phyloP scores from a whole-genome alignment of 2,888 invertebrate species.

The Mesopsocus fuscifrons region DNA sequence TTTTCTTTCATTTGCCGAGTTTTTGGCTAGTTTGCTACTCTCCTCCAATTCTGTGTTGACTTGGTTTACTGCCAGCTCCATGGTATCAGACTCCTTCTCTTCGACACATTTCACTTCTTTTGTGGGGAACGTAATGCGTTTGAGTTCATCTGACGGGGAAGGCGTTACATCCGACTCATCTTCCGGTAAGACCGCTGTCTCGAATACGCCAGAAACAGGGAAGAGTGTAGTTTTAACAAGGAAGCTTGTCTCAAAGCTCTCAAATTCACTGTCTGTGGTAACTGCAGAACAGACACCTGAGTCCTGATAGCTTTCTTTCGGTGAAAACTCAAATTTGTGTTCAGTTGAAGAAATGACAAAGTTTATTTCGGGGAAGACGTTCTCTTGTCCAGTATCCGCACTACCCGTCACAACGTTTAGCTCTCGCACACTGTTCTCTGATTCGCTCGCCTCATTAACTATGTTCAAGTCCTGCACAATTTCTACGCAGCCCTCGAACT shows the following conservation, averaged over 20 bases:
- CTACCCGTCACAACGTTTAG: slow-evolving; percentile 18
- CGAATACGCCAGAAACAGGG: slow-evolving; percentile 7
- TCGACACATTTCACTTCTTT: not conserved
- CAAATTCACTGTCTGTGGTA: slow-evolving; percentile 9
- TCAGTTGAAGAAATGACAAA: not conserved
- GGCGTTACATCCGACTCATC: slow-evolving; percentile 9
- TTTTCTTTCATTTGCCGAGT: slow-evolving; percentile 24
- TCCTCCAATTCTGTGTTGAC: not conserved
- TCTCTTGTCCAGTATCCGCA: slow-evolving; percentile 13
- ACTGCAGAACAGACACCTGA: slow-evolving; percentile 2
- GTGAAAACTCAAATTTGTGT: not conserved
- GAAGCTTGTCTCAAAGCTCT: not conserved
- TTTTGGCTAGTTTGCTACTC: not conserved
- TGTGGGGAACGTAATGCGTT: not conserved
- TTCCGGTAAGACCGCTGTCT: slow-evolving; percentile 3
- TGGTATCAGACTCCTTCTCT: not conserved
- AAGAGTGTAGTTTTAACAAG: slow-evolving; percentile 1
- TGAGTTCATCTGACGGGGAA: not conserved
- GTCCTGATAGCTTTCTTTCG: not conserved
- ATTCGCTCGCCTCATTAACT: not conserved
- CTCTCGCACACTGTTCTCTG: slow-evolving; percentile 14
- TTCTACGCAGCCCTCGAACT: slow-evolving; percentile 30
- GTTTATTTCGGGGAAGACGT: not conserved
- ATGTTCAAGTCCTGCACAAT: slow-evolving; percentile 16
- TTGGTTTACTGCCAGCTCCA: not conserved